These are phyloP conservation scores for Percina caprodes DNA, from an alignment of 2,113 vertebrate species.

Conservation along the genomic window DNA sequence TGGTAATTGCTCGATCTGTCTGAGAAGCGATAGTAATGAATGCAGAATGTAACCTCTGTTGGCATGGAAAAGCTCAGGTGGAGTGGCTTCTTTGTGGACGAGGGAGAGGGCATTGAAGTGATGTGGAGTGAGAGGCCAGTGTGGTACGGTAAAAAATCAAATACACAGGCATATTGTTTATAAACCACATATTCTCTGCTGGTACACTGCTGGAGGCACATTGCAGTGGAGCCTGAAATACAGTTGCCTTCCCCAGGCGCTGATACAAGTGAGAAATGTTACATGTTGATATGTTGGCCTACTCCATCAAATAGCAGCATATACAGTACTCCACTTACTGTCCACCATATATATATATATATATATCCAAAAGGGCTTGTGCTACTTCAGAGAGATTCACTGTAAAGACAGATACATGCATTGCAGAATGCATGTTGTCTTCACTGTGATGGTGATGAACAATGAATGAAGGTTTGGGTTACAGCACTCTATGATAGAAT, in stretches of 20 bases:
- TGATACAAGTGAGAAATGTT: slow-evolving; percentile 68
- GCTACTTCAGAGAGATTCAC: slow-evolving; percentile 50
- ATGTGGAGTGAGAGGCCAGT: slow-evolving; percentile 22
- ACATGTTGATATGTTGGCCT: slow-evolving; percentile 28
- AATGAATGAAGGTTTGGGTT: not conserved
- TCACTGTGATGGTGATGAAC: slow-evolving; percentile 8
- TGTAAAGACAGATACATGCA: slow-evolving; percentile 30
- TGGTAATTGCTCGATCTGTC: slow-evolving; percentile 39
- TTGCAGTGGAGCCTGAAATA: slow-evolving; percentile 67
- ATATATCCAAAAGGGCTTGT: slow-evolving; percentile 44
- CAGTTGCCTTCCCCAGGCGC: slow-evolving; percentile 55
- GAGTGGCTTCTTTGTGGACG: slow-evolving; percentile 38
- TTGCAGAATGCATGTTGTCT: slow-evolving; percentile 4
- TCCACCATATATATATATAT: slow-evolving; percentile 7
- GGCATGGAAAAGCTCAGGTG: slow-evolving; percentile 7
- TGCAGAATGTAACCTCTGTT: slow-evolving; percentile 15
- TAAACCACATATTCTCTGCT: slow-evolving; percentile 55
- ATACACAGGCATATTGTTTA: slow-evolving; percentile 55
- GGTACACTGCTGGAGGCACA: slow-evolving; percentile 53
- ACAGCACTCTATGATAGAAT: not conserved
- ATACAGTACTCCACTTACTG: slow-evolving; percentile 33
- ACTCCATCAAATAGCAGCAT: slow-evolving; percentile 61
- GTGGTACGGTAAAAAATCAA: slow-evolving; percentile 46
- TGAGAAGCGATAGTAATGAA: slow-evolving; percentile 27
- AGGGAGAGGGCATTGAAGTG: slow-evolving; percentile 39